Evolutionary conservation across 2,888 invertebrate species (phyloP).

Genomic region (Blastobasis lacticolella): DNA sequence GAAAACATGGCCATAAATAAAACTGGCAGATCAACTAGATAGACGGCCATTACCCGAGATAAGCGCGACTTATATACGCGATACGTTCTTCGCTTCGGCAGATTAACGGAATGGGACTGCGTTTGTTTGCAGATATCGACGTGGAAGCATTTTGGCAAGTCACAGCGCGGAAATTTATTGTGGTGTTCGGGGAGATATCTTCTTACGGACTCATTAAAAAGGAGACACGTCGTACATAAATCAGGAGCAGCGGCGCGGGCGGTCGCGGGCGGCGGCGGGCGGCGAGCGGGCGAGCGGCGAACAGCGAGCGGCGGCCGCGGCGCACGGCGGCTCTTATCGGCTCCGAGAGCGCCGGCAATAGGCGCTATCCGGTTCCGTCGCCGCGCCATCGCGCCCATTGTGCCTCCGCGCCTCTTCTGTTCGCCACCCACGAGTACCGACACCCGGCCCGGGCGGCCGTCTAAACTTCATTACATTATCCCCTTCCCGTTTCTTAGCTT

Average conservation of each 20-base stretch:
- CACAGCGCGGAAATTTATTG: constrained; percentile 66
- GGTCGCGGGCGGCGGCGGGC: constrained; percentile 15
- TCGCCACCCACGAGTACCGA: constrained; percentile 22
- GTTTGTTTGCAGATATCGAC: constrained; percentile 71
- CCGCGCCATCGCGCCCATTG: constrained; percentile 51
- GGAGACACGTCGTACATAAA: constrained; percentile 73
- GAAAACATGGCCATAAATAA: constrained; percentile 73
- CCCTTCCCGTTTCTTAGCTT: constrained; percentile 39
- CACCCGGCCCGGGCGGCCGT: constrained; percentile 31
- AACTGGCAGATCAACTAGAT: constrained; percentile 72
- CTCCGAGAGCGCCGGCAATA: constrained; percentile 61
- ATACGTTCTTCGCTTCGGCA: constrained; percentile 58
- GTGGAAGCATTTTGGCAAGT: constrained; percentile 61
- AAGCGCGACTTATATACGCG: constrained; percentile 68
- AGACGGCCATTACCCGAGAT: constrained; percentile 71
- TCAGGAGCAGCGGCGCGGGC: constrained; percentile 49
- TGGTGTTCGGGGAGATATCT: constrained; percentile 66
- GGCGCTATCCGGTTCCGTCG: constrained; percentile 72
- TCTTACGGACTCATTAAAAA: constrained; percentile 74
- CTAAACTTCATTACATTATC: constrained; percentile 58
- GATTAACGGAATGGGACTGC: constrained; percentile 66
- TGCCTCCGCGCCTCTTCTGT: constrained; percentile 25
- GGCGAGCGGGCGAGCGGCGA: background rate
- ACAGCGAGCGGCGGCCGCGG: constrained; percentile 19
- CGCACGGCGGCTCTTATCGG: constrained; percentile 53